Evolutionary conservation across 2,797 vertebrate species (phyloP), one percentile per base, ranked within the genome.

Genomic region (Eospalax fontanierii): DNA sequence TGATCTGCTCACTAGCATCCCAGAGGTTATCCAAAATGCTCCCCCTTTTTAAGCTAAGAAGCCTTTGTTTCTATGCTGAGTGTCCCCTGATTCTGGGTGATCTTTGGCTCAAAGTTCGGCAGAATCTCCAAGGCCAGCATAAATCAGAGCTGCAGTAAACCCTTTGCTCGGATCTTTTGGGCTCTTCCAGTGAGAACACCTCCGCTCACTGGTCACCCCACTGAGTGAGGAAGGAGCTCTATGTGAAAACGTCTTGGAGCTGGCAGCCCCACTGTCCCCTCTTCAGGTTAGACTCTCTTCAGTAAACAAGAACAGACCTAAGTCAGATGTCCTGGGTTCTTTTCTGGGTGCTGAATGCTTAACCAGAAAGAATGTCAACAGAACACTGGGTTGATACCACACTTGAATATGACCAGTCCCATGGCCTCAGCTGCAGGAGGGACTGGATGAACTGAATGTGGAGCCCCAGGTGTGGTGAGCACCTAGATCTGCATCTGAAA

Each of bases 261-360:
- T 57, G 70, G 71, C 19, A 88, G 65, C 7, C 43, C 30, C n/a
- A 21, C 15, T 54, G 11, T 19, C 7, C 14, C n/a, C 63, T 76
- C 6, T 73, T 93, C 59, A 74, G 90, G 15, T 63, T 65, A 74
- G 81, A 65, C 59, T 79, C 35, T 79, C n/a, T 83, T 59, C 46
- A 38, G 18, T 65, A 90, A 91, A 74, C 26, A 61, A 59, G 71
- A 68, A 57, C 28, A 73, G 66, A 79, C 18, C 46, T 43, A 46
- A 73, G 24, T 18, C 88, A 50, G 70, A 73, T 63, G 61, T 63
- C 82, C 10, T 35, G 35, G 30, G 66, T n/a, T 76, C 15, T 63
- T 87, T 70, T 78, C 70, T 94, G 79, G 43, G 40, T 54, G 76
- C 3, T 35, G 66, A 83, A 15, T 33, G 30, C 74, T 89, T 90